Conservation (phyloP, 2,797 vertebrate genomes). For the Hirundo rustica region DNA sequence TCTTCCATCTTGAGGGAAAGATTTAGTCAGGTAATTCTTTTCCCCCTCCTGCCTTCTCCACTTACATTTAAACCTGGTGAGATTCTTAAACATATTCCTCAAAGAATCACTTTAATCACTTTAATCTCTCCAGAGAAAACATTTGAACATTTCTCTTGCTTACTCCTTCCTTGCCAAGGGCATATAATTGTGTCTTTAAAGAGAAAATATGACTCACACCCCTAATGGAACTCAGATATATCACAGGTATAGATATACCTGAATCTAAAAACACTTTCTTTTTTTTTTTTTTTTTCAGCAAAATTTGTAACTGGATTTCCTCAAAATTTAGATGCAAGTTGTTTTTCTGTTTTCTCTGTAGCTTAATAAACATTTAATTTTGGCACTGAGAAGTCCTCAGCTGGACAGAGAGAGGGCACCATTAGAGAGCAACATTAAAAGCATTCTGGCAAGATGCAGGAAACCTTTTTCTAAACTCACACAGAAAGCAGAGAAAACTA, state of each 20-base stretch:
- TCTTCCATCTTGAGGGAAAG: not conserved
- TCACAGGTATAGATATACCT: not conserved
- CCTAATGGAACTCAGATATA: not conserved
- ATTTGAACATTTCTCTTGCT: not conserved
- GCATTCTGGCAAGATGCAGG: not conserved
- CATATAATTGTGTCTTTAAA: not conserved
- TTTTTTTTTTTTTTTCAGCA: not conserved
- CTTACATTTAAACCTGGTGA: not conserved
- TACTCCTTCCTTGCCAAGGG: not conserved
- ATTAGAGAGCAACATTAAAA: not conserved
- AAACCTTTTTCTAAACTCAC: not conserved
- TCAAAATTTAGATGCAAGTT: not conserved
- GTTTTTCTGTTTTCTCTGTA: not conserved
- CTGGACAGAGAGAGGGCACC: not conserved
- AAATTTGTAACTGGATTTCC: not conserved
- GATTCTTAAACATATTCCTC: not conserved
- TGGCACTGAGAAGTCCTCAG: not conserved
- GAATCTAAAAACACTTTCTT: fast-evolving
- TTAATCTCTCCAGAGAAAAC: not conserved
- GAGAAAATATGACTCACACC: not conserved
- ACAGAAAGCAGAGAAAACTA: not conserved
- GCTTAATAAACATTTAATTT: not conserved
- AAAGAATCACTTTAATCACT: not conserved
- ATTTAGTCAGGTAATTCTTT: not conserved
- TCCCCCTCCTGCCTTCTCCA: too few relatives aligned